Percentiles rank a stretch among this genome's conserved stretches.
Conservation (phyloP, 1,140 invertebrate genomes). For the Trinorchestia longiramus region DNA sequence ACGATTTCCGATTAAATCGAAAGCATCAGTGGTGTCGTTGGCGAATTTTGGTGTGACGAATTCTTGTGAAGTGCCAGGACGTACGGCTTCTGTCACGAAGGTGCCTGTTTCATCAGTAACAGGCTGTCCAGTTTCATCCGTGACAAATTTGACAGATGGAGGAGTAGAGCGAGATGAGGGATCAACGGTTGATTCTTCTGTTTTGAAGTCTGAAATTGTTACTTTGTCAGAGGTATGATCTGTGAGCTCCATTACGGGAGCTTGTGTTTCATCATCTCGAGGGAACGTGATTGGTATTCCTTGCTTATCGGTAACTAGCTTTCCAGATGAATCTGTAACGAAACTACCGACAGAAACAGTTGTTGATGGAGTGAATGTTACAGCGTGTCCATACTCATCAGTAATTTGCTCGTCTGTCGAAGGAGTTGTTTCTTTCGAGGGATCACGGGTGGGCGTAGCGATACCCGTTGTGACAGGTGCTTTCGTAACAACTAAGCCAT, state of each 20-base stretch:
- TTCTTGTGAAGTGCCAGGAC: neutral
- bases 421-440: neutral
- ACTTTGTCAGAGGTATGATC: neutral
- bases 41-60: neutral
- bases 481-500: conserved; percentile 6
- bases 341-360: neutral
- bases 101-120: conserved; percentile 10
- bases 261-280: neutral
- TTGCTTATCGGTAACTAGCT: neutral
- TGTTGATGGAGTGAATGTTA: neutral
- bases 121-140: neutral
- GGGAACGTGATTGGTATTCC: conserved; percentile 33
- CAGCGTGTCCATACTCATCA: neutral
- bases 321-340: neutral
- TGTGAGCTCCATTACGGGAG: neutral
- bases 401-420: neutral
- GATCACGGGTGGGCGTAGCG: neutral
- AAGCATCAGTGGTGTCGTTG: neutral
- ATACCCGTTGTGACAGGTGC: neutral
- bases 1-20: neutral
- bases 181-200: neutral
- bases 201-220: neutral
- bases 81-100: neutral
- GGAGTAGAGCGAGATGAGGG: neutral
- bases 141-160: neutral